phyloP scores from a whole-genome alignment of 2,888 invertebrate species.

The Meganola albula region DNA sequence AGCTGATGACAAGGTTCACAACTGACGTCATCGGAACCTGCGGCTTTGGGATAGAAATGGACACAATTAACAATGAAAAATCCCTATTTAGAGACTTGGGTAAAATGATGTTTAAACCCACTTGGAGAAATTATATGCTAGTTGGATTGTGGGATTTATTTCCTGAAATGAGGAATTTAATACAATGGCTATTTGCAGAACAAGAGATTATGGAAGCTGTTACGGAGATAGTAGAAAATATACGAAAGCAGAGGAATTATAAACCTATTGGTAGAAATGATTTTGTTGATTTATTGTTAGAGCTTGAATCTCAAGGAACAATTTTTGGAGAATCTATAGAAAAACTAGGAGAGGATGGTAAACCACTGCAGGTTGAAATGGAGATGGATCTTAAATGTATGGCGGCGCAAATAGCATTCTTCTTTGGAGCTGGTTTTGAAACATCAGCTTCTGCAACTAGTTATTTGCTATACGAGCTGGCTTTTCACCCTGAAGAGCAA shows the following conservation, averaged over 20 bases:
- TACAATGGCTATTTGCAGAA: slow-evolving; percentile 21
- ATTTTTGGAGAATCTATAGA: slow-evolving; percentile 52
- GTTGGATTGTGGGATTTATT: slow-evolving; percentile 38
- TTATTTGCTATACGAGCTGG: slow-evolving; percentile 52
- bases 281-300: slow-evolving; percentile 47
- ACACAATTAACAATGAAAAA: slow-evolving; percentile 43
- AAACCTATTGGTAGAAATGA: slow-evolving; percentile 47
- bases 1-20: slow-evolving; percentile 50
- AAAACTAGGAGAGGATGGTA: slow-evolving; percentile 38
- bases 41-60: slow-evolving; percentile 48
- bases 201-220: slow-evolving; percentile 23
- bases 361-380: slow-evolving; percentile 36
- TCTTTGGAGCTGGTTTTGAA: slow-evolving; percentile 67
- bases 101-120: slow-evolving; percentile 33
- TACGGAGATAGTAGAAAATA: slow-evolving; percentile 32
- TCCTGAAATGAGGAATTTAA: slow-evolving; percentile 32
- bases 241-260: slow-evolving; percentile 43
- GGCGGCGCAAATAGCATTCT: slow-evolving; percentile 50
- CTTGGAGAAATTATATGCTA: slow-evolving; percentile 21
- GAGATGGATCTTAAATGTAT: slow-evolving; percentile 40
- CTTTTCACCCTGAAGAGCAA: slow-evolving; percentile 55
- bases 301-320: slow-evolving; percentile 40
- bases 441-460: slow-evolving; percentile 63
- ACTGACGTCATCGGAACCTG: slow-evolving; percentile 55
- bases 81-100: slow-evolving; percentile 42